Evolutionary conservation across 1,140 invertebrate genomes (phyloP).

Genomic region (Trichomalopsis sarcophagae): DNA sequence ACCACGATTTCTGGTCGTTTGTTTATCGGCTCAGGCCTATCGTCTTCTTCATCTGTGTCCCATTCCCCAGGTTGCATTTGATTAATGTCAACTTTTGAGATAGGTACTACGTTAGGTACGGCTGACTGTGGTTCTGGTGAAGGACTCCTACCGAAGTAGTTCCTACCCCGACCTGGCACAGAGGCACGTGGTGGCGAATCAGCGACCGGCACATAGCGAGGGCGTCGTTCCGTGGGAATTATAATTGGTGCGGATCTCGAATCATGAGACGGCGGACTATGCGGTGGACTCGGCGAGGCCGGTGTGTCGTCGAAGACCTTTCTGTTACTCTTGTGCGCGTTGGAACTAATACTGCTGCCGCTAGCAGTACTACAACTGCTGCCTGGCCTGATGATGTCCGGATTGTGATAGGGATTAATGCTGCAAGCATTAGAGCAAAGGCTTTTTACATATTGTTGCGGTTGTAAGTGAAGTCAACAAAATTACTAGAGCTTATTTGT

Average conservation of each 20-base stretch:
- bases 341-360: neutral
- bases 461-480: too few species aligned
- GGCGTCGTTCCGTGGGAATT: slow-evolving; percentile 28
- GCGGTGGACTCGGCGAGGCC: slow-evolving; percentile 70
- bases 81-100: slow-evolving; percentile 13
- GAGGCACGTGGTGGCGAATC: neutral
- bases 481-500: too few species aligned
- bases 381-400: neutral
- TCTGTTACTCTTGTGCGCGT: neutral
- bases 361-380: slow-evolving; percentile 8
- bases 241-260: slow-evolving; percentile 10
- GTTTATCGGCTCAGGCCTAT: neutral
- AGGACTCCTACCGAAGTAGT: slow-evolving; percentile 8
- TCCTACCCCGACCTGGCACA: neutral
- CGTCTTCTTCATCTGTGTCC: slow-evolving; percentile 36
- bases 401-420: slow-evolving; percentile 4
- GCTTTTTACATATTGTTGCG: neutral
- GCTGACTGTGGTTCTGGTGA: neutral
- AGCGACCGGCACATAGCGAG: neutral
- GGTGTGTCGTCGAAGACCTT: slow-evolving; percentile 64
- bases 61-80: slow-evolving; percentile 32
- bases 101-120: slow-evolving; percentile 8
- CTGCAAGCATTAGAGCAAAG: neutral
- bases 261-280: slow-evolving; percentile 53
- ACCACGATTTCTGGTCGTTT: slow-evolving; percentile 54